These are phyloP conservation scores for Fragum fragum DNA, from an alignment of 2,888 invertebrate species.

Conservation along the genomic window DNA sequence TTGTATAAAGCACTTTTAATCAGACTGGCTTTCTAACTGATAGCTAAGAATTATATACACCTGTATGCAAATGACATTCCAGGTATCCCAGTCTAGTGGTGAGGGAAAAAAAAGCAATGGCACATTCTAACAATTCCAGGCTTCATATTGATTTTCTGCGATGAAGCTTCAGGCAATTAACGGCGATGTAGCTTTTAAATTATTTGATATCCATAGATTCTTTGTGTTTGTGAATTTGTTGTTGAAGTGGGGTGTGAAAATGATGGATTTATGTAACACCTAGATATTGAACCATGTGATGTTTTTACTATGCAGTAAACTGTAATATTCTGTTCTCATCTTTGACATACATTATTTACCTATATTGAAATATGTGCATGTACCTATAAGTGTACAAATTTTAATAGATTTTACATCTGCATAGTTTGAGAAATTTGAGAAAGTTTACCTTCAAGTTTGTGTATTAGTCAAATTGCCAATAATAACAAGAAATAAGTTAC, in stretches of 20 bases:
- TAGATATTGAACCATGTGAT: background rate
- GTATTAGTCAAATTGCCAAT: no score
- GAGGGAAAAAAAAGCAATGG: background rate
- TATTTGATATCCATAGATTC: slow-evolving; percentile 3
- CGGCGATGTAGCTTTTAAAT: background rate
- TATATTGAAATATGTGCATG: background rate
- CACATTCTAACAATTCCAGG: background rate
- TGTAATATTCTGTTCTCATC: slow-evolving; percentile 2
- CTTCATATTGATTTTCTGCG: slow-evolving; percentile 24
- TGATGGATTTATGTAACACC: slow-evolving; percentile 2
- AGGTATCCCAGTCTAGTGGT: slow-evolving; percentile 20
- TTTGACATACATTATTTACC: background rate
- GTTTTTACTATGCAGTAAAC: background rate
- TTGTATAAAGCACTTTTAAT: background rate
- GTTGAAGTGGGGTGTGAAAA: slow-evolving; percentile 1
- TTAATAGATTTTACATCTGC: no score
- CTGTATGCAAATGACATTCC: slow-evolving; percentile 28
- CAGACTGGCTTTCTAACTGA: slow-evolving; percentile 14
- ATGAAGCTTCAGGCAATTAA: background rate
- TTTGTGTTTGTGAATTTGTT: background rate
- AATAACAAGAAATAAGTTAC: no score
- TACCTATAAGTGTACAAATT: no score
- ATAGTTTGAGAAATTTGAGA: no score
- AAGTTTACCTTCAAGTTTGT: no score
- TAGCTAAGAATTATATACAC: slow-evolving; percentile 20